A percentile compares a stretch with the other conserved stretches of the same genome.
These are phyloP conservation scores for Penaeus indicus DNA, from an alignment of 1,140 invertebrate genomes.

Conservation along the genomic window DNA sequence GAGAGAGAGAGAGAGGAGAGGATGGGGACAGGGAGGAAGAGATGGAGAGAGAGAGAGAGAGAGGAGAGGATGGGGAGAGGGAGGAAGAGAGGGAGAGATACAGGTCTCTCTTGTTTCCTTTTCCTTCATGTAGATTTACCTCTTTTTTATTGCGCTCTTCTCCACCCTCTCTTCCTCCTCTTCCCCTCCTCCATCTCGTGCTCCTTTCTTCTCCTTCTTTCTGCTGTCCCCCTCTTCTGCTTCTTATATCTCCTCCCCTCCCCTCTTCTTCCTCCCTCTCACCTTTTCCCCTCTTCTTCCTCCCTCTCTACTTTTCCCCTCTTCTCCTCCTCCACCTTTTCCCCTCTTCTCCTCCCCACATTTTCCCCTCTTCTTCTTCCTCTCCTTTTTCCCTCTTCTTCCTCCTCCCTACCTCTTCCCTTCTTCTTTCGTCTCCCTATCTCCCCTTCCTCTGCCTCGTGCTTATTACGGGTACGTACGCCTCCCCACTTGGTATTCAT, in stretches of 20 bases:
- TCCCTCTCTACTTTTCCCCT: not conserved
- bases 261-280: not conserved
- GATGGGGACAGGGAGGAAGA: no score
- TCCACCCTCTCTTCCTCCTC: not conserved
- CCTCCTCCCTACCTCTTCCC: no score
- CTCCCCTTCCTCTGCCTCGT: not conserved
- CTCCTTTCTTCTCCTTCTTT: not conserved
- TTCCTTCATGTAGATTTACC: no score
- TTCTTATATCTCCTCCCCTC: not conserved
- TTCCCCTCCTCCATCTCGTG: not conserved
- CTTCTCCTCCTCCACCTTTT: no score
- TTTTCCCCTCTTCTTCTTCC: not conserved
- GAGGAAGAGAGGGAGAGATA: no score
- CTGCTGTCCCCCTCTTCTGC: not conserved
- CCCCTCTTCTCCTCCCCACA: not conserved
- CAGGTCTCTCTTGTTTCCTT: no score
- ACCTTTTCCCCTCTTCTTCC: not conserved
- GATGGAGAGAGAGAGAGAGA: no score
- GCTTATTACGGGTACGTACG: no score
- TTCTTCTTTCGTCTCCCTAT: not conserved
- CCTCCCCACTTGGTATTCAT: no score
- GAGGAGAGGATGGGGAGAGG: no score
- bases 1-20: no score
- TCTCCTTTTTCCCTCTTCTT: not conserved
- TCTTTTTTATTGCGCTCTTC: no score